Evolutionary conservation across 2,797 vertebrate genomes (phyloP), one percentile per base, ranked within the genome.

Genomic region (Parotocinclus haroldoi): DNA sequence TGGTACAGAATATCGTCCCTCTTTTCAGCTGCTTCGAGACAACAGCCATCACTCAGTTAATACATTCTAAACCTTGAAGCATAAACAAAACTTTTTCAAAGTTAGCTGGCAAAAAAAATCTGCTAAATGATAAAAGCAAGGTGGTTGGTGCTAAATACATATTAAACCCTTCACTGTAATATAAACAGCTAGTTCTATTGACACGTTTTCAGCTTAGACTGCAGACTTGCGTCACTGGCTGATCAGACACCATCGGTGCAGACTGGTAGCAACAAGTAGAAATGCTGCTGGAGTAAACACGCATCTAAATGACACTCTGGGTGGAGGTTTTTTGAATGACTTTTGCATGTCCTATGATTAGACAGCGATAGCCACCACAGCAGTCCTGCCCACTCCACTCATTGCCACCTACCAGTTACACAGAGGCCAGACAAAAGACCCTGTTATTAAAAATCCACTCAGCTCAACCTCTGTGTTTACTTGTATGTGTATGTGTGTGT

Each of bases 41-140:
- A 56, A 40, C 66, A 48, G 57, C 44, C 27, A 45, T 46, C 36
- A 69, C 69, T 72, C 19, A 58, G 51, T 63, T 58, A 46, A 69
- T 58, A 69, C 27, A 49, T 57, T 66, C 54, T 64, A 63, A 56
- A 9, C 62, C 72, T 62, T 57, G 17, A 50, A 71, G 69, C 46
- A 13, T 59, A 69, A 77, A 74, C 63, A 72, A 49, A 60, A 59
- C n/a, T 52, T 44, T 71, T 65, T 7, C 11, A 19, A 39, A 73
- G 73, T 52, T 68, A 55, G 37, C 17, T 52, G 66, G 49, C 51
- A 56, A 38, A 10, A 55, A 17, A 11, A 40, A 9, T 42, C 40
- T 27, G 27, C 27, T 27, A 5, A 27, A 27, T 27, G 27, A 2
- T 27, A 27, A 27, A 27, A 27, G 27, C 27, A 27, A 27, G 27